A percentile compares a stretch with the other conserved stretches of the same genome.
Evolutionary conservation across 2,113 vertebrate genomes (phyloP).

Genomic region (Melanerpes aurifrons): DNA sequence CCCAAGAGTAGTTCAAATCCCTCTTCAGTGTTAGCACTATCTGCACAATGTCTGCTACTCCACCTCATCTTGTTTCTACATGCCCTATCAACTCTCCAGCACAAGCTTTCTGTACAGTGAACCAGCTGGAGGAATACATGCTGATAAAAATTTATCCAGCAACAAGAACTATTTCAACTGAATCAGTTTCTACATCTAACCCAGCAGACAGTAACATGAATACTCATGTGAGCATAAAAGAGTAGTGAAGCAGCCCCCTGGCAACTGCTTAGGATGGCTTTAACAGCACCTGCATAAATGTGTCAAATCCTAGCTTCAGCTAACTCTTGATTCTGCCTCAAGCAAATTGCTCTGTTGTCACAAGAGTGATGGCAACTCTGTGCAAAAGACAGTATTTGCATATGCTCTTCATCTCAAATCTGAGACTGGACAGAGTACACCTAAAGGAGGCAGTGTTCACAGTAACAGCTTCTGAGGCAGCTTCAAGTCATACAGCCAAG

Average conservation of each 20-base stretch:
- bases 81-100: background rate
- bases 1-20: background rate
- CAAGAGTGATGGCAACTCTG: background rate
- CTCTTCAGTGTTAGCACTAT: background rate
- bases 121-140: fast-evolving
- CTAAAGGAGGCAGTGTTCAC: background rate
- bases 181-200: background rate
- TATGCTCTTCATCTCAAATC: background rate
- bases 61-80: background rate
- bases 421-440: background rate
- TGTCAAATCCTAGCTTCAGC: background rate
- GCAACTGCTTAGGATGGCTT: background rate
- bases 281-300: background rate
- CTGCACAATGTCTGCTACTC: background rate
- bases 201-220: background rate
- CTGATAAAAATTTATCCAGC: fast-evolving
- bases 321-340: fast-evolving
- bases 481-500: background rate
- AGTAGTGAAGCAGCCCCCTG: background rate
- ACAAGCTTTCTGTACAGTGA: fast-evolving
- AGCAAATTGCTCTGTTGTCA: background rate
- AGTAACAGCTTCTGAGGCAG: background rate
- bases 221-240: background rate
- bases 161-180: background rate
- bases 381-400: background rate